Conservation (phyloP, 2,888 invertebrate species). For the Camptogramma bilineatum region DNA sequence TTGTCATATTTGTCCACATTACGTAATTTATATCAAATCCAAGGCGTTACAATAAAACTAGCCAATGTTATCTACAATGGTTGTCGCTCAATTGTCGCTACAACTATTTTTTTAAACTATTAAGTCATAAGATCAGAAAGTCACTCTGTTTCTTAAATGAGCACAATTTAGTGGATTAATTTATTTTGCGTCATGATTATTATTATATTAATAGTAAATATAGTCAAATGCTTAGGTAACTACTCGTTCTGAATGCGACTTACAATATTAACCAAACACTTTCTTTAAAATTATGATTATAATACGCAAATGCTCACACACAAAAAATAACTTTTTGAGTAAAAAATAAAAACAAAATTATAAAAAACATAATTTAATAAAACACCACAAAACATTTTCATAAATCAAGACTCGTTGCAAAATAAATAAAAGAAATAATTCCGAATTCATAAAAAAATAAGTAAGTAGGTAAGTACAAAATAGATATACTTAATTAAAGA, state of each 20-base stretch:
- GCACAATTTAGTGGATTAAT: not conserved
- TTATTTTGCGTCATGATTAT: not conserved
- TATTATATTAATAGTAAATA: not conserved
- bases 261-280: not conserved
- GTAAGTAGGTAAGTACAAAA: constrained; percentile 36
- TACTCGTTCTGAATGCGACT: constrained; percentile 8
- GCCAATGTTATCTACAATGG: not conserved
- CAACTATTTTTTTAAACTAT: too few relatives aligned
- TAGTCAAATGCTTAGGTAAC: too few relatives aligned
- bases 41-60: not conserved
- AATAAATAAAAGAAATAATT: constrained; percentile 14
- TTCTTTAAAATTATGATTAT: not conserved
- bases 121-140: too few relatives aligned
- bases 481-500: constrained; percentile 25
- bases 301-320: too few relatives aligned
- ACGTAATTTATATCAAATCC: constrained; percentile 1
- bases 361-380: constrained; percentile 31
- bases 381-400: constrained; percentile 19
- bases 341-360: constrained; percentile 15
- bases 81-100: too few relatives aligned
- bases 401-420: constrained; percentile 16
- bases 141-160: too few relatives aligned
- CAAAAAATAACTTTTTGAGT: not conserved
- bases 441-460: constrained; percentile 24
- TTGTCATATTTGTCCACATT: too few relatives aligned